phyloP scores from a whole-genome alignment of 2,113 vertebrate genomes.

The Nothoprocta pentlandii region DNA sequence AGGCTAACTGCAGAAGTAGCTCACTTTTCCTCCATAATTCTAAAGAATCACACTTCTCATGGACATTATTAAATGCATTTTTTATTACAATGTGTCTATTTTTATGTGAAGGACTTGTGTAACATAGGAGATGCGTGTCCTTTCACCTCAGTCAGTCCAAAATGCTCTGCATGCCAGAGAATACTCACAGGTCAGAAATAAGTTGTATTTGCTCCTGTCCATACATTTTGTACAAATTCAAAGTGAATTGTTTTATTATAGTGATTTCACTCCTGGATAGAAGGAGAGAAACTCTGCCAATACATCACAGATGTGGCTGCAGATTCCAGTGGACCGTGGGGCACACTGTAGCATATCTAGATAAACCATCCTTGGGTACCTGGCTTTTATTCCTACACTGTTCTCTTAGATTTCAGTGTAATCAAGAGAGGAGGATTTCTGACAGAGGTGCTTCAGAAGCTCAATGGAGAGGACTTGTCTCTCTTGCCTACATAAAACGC shows the following conservation, averaged over 20 bases:
- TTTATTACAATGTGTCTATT: neutral
- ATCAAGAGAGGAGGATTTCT: neutral
- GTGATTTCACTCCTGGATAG: neutral
- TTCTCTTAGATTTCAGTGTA: neutral
- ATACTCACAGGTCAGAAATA: neutral
- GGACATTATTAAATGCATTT: neutral
- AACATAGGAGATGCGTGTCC: accelerated
- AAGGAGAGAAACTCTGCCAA: neutral
- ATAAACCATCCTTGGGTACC: neutral
- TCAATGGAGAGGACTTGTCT: neutral
- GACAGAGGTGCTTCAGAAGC: neutral
- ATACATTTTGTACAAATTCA: neutral
- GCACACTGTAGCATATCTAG: neutral
- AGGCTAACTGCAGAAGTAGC: neutral
- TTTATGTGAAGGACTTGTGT: neutral
- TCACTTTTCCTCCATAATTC: neutral
- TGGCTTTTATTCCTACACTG: accelerated
- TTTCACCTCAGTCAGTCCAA: neutral
- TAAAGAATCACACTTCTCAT: neutral
- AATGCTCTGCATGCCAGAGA: neutral
- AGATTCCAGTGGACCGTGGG: neutral
- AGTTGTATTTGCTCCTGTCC: neutral
- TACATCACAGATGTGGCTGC: neutral
- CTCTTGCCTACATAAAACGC: neutral
- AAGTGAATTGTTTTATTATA: neutral